phyloP scores from a whole-genome alignment of 2,113 vertebrate genomes.

The Dipodomys merriami region DNA sequence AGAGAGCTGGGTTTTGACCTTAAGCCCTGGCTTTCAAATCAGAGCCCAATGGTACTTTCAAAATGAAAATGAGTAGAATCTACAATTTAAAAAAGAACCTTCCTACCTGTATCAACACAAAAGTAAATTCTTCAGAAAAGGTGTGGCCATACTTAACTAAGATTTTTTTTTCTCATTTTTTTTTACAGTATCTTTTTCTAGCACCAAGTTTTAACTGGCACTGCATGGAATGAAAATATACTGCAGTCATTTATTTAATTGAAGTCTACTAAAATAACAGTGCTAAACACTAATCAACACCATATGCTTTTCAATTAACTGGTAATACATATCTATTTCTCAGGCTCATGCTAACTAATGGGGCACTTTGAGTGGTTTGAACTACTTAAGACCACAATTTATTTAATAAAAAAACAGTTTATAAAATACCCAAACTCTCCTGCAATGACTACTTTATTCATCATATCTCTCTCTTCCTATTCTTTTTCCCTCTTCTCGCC shows the following conservation, averaged over 20 bases:
- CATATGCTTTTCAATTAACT: constrained; percentile 84
- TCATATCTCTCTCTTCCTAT: not conserved
- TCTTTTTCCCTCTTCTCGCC: not conserved
- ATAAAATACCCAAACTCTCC: constrained; percentile 69
- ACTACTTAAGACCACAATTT: constrained; percentile 81
- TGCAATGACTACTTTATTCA: constrained; percentile 29
- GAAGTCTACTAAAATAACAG: constrained; percentile 80
- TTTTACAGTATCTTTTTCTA: constrained; percentile 66
- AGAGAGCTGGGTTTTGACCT: not conserved
- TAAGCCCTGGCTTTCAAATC: not conserved
- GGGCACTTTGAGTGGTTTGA: constrained; percentile 77
- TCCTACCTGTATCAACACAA: not conserved
- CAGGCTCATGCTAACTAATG: constrained; percentile 79
- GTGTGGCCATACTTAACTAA: not conserved
- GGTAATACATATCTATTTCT: constrained; percentile 81
- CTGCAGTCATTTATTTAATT: constrained; percentile 79
- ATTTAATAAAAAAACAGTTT: constrained; percentile 79
- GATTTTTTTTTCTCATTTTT: constrained; percentile 59
- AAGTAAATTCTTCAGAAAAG: constrained; percentile 46
- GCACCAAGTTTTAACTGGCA: constrained; percentile 70
- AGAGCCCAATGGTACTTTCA: not conserved
- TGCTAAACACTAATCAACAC: constrained; percentile 82
- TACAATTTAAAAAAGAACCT: not conserved
- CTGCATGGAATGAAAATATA: constrained; percentile 77
- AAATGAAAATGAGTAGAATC: constrained; percentile 44